These are phyloP conservation scores for Rhagoletis pomonella DNA, from an alignment of 1,140 invertebrate species.

Conservation along the genomic window DNA sequence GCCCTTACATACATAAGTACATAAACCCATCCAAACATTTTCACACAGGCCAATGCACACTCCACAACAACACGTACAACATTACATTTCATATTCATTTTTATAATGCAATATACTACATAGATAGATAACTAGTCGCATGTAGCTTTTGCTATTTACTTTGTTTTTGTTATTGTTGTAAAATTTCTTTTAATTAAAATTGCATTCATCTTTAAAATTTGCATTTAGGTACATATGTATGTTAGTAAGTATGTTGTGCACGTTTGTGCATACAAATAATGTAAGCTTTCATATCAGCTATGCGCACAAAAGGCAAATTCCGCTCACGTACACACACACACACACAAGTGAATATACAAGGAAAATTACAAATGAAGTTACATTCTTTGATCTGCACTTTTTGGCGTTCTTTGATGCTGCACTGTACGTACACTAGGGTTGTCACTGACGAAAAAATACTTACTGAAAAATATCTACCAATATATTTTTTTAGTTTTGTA, in stretches of 20 bases:
- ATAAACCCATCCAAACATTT: not conserved
- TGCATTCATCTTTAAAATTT: constrained; percentile 19
- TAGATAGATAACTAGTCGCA: not conserved
- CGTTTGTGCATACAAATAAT: constrained; percentile 12
- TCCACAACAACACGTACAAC: not conserved
- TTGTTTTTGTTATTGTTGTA: not conserved
- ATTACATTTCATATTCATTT: not conserved
- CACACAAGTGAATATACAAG: not conserved
- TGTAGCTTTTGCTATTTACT: too few relatives aligned
- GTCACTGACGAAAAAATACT: too few relatives aligned
- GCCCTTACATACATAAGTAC: not conserved
- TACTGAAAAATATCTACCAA: too few relatives aligned
- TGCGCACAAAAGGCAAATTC: not conserved
- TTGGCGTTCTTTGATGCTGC: constrained; percentile 3
- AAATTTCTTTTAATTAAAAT: constrained; percentile 48
- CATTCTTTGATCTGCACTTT: constrained; percentile 40
- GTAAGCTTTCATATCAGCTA: not conserved
- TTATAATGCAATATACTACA: not conserved
- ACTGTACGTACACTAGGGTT: too few relatives aligned
- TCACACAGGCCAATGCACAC: not conserved
- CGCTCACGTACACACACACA: not conserved
- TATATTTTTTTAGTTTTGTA: too few relatives aligned
- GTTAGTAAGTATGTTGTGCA: not conserved
- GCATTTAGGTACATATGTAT: not conserved
- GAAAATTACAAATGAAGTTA: too few relatives aligned